These are phyloP conservation scores for Coregonus suidteri DNA, from an alignment of 2,797 vertebrate species.

Conservation along the genomic window DNA sequence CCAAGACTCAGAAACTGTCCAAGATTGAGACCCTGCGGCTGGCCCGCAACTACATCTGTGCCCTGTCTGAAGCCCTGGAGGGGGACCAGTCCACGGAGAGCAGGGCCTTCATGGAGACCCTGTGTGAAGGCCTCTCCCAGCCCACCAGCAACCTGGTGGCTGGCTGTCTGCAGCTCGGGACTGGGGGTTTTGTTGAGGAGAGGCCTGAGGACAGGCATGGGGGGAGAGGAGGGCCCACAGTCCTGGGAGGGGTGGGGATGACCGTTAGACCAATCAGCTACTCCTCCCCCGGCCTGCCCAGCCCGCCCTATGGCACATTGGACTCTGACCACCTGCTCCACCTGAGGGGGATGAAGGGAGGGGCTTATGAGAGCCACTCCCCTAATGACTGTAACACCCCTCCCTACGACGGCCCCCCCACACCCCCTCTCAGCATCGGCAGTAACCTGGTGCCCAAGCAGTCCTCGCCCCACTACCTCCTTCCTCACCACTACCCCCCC, in stretches of 20 bases:
- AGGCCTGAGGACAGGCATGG: constrained; percentile 85
- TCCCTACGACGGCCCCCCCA: constrained; percentile 90
- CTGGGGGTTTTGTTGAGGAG: constrained; percentile 71
- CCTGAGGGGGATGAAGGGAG: constrained; percentile 85
- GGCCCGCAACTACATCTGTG: constrained; percentile 97
- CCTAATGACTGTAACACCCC: constrained; percentile 82
- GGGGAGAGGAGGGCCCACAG: constrained; percentile 44
- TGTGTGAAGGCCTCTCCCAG: constrained; percentile 95
- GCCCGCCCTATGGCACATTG: constrained; percentile 90
- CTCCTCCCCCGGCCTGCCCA: constrained; percentile 89
- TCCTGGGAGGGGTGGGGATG: constrained; percentile 47
- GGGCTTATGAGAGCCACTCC: constrained; percentile 80
- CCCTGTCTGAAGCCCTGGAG: constrained; percentile 91
- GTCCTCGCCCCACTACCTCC: constrained; percentile 82
- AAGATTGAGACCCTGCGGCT: constrained; percentile 95
- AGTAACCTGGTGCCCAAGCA: constrained; percentile 91
- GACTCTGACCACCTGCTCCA: constrained; percentile 88
- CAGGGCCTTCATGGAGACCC: constrained; percentile 89
- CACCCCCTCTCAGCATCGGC: constrained; percentile 90
- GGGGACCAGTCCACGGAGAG: constrained; percentile 85
- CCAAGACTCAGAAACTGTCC: constrained; percentile 95
- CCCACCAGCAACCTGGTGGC: constrained; percentile 95
- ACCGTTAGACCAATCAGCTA: constrained; percentile 75
- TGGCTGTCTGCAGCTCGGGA: constrained; percentile 87
- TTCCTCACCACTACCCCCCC: constrained; percentile 72